Conservation (phyloP, 2,888 invertebrate species). For the Balanococcus diminutus region DNA sequence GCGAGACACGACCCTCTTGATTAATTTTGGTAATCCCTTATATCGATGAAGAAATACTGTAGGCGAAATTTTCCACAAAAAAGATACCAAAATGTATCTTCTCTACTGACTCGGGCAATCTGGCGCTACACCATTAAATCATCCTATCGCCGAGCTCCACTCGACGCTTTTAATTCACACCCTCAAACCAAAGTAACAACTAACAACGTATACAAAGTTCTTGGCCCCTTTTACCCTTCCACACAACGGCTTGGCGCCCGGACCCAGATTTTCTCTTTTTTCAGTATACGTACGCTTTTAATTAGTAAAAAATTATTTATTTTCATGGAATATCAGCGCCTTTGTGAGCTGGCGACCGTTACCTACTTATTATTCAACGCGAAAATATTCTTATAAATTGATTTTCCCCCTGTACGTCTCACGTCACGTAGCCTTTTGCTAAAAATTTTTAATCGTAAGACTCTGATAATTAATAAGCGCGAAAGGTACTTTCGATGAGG, state of each 20-base stretch:
- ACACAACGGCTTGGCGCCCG: not conserved
- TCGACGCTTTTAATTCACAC: conserved; percentile 43
- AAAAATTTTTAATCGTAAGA: conserved; percentile 19
- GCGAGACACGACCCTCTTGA: conserved; percentile 12
- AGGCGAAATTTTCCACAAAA: conserved; percentile 1
- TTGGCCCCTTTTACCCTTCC: not conserved
- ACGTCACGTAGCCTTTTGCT: not conserved
- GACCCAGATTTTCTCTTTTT: not conserved
- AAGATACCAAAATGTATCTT: conserved; percentile 44
- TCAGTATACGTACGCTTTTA: conserved; percentile 26
- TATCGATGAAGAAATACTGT: conserved; percentile 39
- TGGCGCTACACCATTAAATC: conserved; percentile 50
- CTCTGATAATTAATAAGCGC: conserved; percentile 22
- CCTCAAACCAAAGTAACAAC: conserved; percentile 26
- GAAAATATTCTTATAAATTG: conserved; percentile 25
- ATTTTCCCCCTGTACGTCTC: not conserved
- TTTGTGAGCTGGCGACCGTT: not conserved
- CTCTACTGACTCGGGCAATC: conserved; percentile 48
- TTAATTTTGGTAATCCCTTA: conserved; percentile 52
- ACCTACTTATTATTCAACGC: conserved; percentile 26
- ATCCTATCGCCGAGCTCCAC: conserved; percentile 46
- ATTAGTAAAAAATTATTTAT: conserved; percentile 53
- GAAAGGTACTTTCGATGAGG: conserved; percentile 16
- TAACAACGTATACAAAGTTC: conserved; percentile 6
- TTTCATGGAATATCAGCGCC: not conserved